Evolutionary conservation across 92 coral and sea anemone genomes (phyloP).

Genomic region (Bergia puertoricense): DNA sequence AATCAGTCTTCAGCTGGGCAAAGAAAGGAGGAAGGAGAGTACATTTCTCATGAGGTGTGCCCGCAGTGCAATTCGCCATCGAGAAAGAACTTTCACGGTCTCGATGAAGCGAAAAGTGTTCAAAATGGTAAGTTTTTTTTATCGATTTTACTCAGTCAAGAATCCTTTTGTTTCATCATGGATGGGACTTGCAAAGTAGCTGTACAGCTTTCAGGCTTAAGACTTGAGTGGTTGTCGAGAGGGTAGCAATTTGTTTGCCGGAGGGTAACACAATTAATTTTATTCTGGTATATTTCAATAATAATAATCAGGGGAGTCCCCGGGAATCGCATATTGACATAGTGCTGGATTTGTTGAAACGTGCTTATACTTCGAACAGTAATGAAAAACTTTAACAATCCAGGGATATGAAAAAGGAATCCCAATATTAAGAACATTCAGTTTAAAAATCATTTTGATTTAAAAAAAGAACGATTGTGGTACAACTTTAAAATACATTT

Average conservation of each 20-base stretch:
- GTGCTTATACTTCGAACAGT: too few species aligned
- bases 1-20: background rate
- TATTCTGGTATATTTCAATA: background rate
- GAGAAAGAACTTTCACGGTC: background rate
- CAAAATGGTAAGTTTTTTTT: slow-evolving; percentile 19
- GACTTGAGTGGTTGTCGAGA: background rate
- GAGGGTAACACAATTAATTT: background rate
- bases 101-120: background rate
- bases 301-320: slow-evolving; percentile 4
- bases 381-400: too few species aligned
- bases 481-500: too few species aligned
- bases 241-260: background rate
- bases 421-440: too few species aligned
- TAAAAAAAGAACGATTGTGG: too few species aligned
- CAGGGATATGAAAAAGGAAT: too few species aligned
- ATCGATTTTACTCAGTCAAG: background rate
- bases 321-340: background rate
- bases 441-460: too few species aligned
- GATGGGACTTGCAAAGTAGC: background rate
- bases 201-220: background rate
- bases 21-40: background rate
- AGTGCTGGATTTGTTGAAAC: too few species aligned
- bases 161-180: background rate
- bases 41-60: background rate
- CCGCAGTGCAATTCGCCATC: slow-evolving; percentile 10